Evolutionary conservation across 1,140 invertebrate species (phyloP).

Genomic region (Nebria ingens): DNA sequence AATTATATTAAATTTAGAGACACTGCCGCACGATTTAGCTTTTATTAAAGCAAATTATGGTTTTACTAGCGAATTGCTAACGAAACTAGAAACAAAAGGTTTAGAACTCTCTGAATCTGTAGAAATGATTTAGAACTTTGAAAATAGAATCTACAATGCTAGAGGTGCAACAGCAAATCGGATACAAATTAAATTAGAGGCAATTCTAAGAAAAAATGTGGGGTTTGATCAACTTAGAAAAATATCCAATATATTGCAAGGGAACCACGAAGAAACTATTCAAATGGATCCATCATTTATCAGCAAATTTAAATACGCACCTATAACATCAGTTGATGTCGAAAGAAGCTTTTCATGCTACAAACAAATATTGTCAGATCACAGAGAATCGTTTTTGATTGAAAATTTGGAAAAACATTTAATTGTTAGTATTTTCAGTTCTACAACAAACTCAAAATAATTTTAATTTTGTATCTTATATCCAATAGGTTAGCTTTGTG

Average conservation of each 20-base stretch:
- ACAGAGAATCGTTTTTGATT: not conserved
- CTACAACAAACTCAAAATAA: not conserved
- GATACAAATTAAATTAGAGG: not conserved
- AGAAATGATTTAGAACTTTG: not conserved
- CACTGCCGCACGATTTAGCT: too few species aligned
- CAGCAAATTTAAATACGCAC: not conserved
- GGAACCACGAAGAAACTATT: not conserved
- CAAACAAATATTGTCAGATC: not conserved
- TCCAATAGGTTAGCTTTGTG: too few species aligned
- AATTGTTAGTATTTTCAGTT: not conserved
- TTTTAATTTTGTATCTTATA: constrained; percentile 15
- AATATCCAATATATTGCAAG: not conserved
- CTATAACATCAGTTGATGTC: not conserved
- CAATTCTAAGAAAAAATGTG: not conserved
- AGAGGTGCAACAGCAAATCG: not conserved
- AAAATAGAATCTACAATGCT: not conserved
- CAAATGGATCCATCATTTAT: not conserved
- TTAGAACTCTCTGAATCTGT: not conserved
- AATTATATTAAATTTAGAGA: too few species aligned
- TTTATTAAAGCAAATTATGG: not conserved
- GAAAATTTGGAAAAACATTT: not conserved
- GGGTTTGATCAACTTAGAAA: not conserved
- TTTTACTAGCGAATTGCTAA: not conserved
- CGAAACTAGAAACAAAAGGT: not conserved
- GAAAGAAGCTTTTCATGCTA: not conserved